Evolutionary conservation across 2,797 vertebrate genomes (phyloP).

Genomic region (Pipistrellus kuhlii): DNA sequence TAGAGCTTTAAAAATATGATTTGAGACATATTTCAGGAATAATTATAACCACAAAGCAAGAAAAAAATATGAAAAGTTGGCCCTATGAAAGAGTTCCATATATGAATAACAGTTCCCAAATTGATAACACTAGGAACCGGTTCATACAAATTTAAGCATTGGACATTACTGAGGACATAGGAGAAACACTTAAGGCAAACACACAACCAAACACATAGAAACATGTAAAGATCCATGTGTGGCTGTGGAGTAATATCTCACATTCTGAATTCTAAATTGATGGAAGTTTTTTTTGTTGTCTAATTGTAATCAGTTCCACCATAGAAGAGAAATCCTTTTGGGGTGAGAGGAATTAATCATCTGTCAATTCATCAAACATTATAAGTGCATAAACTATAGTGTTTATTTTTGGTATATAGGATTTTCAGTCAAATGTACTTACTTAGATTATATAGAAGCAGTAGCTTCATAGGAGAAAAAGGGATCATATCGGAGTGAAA

Average conservation of each 20-base stretch:
- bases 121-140: background rate
- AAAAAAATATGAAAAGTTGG: slow-evolving; percentile 40
- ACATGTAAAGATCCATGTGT: background rate
- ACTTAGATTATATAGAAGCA: slow-evolving; percentile 72
- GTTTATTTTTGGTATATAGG: slow-evolving; percentile 81
- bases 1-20: slow-evolving; percentile 54
- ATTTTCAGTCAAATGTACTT: slow-evolving; percentile 68
- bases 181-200: slow-evolving; percentile 33
- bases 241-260: background rate
- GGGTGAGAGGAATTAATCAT: slow-evolving; percentile 47
- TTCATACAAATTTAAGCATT: slow-evolving; percentile 55
- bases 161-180: slow-evolving; percentile 29
- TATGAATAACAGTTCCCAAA: slow-evolving; percentile 9
- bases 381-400: slow-evolving; percentile 79
- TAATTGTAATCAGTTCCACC: background rate
- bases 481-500: slow-evolving; percentile 76
- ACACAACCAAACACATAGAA: background rate
- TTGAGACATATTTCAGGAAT: slow-evolving; percentile 37
- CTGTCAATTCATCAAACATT: slow-evolving; percentile 77
- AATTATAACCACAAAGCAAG: slow-evolving; percentile 47
- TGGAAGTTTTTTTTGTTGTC: background rate
- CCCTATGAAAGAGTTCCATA: background rate
- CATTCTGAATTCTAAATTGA: background rate
- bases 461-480: slow-evolving; percentile 79
- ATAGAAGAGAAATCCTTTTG: slow-evolving; percentile 61